Evolutionary conservation across 2,797 vertebrate genomes (phyloP), one percentile per base, ranked within the genome.

Genomic region (Kryptopterus vitreolus): DNA sequence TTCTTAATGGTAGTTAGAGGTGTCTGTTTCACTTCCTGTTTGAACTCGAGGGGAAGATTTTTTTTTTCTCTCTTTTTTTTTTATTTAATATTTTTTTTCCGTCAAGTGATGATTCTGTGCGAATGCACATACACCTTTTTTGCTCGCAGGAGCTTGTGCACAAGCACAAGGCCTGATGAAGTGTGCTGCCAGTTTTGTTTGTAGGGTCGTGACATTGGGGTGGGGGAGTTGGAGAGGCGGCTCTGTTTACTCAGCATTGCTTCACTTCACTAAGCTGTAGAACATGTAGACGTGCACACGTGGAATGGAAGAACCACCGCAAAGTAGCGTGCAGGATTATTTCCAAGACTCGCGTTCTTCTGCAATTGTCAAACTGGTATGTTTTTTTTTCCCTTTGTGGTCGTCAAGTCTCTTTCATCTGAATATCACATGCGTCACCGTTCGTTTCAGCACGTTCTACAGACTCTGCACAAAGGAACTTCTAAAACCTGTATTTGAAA

Each of bases 1-100:
- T 91, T 91, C 88, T 86, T 89, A 92, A 91, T 91, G 90, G 90
- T 92, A 89, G 88, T 87, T 87, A 86, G 29, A 89, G 85, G 91
- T 89, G 88, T 90, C 84, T 46, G 80, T 90, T 93, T 90, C 88
- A 88, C 89, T 90, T 91, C 90, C 90, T 87, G 89, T 81, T 89
- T 85, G 81, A 82, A 88, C 83, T 87, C 20, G 15, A 66, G 46
- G 76, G 65, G 53, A 33, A 61, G 62, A 35, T 52, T 52, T 79
- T 16, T 50, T 59, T 58, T n/a, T n/a, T n/a, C n/a, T n/a, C n/a
- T n/a, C n/a, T n/a, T n/a, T n/a, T n/a, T n/a, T n/a, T n/a, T n/a
- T n/a, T n/a, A n/a, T n/a, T n/a, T n/a, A n/a, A n/a, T n/a, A n/a
- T 77, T 55, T 50, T 63, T 53, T 20, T 70, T 55, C 31, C 26